Percentiles rank a stretch among this genome's conserved stretches.
Conservation (phyloP, 2,797 vertebrate species). For the Melanogrammus aeglefinus region DNA sequence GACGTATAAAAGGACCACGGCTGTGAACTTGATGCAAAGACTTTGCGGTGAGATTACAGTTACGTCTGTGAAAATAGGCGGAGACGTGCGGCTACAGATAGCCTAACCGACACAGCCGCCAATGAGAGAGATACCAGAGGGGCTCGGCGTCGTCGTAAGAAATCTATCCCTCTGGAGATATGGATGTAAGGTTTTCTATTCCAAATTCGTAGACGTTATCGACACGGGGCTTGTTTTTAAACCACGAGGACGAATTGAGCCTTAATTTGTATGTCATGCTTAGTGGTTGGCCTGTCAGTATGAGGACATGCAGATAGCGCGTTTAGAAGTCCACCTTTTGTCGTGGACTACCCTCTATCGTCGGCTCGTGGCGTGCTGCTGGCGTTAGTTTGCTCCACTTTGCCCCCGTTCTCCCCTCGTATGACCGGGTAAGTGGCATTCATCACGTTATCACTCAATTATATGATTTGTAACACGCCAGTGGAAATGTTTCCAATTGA, state of each 20-base stretch:
- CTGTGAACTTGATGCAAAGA: not conserved
- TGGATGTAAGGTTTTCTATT: constrained; percentile 45
- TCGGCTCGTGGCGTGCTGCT: not conserved
- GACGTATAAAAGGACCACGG: constrained; percentile 18
- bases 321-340: not conserved
- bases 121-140: constrained; percentile 8
- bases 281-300: not conserved
- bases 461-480: too few species aligned
- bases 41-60: too few species aligned
- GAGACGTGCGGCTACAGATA: too few species aligned
- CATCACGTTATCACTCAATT: not conserved
- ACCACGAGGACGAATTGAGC: not conserved
- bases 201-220: not conserved
- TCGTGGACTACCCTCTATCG: not conserved
- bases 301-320: not conserved
- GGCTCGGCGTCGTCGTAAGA: constrained; percentile 20
- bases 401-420: not conserved
- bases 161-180: constrained; percentile 11
- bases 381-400: not conserved
- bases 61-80: too few species aligned
- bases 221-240: constrained; percentile 1
- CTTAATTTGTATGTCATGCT: not conserved
- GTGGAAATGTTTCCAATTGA: too few species aligned
- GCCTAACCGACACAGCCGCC: too few species aligned
- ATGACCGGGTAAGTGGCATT: not conserved